phyloP scores from a whole-genome alignment of 2,888 invertebrate genomes.

The Drosophila engyochracea region DNA sequence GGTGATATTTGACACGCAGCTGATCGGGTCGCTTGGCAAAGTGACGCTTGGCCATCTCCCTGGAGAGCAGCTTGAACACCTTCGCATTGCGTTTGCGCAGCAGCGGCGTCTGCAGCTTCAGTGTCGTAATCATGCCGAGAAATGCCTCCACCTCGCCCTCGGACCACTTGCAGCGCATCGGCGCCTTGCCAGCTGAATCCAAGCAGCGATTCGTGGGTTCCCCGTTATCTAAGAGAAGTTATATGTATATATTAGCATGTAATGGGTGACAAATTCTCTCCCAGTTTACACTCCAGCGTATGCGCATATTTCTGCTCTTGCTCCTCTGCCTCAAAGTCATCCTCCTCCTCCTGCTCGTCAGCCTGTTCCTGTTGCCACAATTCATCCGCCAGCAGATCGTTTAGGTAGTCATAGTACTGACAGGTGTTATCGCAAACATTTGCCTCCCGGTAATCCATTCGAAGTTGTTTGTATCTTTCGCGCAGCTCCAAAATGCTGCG shows the following conservation, averaged over 20 bases:
- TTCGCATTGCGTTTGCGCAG: slow-evolving; percentile 50
- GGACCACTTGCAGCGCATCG: slow-evolving; percentile 49
- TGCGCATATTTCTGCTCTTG: slow-evolving; percentile 54
- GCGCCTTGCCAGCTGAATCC: neutral
- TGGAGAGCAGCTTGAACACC: slow-evolving; percentile 55
- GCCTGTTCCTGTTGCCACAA: slow-evolving; percentile 1
- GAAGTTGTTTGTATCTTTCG: slow-evolving; percentile 32
- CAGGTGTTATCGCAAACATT: slow-evolving; percentile 30
- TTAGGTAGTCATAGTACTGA: slow-evolving; percentile 33
- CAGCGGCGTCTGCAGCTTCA: slow-evolving; percentile 52
- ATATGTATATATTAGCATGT: neutral
- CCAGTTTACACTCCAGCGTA: slow-evolving; percentile 34
- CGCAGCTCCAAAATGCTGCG: slow-evolving; percentile 31
- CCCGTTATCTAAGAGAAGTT: slow-evolving; percentile 15
- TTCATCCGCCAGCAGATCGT: slow-evolving; percentile 34
- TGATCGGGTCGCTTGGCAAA: slow-evolving; percentile 56
- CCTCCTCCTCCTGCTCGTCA: slow-evolving; percentile 25
- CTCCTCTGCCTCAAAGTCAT: neutral
- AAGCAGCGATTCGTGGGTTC: neutral
- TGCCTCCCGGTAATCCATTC: slow-evolving; percentile 38
- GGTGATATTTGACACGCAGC: slow-evolving; percentile 55
- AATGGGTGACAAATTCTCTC: neutral
- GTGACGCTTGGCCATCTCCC: slow-evolving; percentile 49
- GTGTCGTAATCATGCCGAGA: slow-evolving; percentile 38
- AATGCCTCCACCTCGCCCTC: slow-evolving; percentile 55